Conservation (phyloP, 2,888 invertebrate genomes). For the Mimumesa dahlbomi region DNA sequence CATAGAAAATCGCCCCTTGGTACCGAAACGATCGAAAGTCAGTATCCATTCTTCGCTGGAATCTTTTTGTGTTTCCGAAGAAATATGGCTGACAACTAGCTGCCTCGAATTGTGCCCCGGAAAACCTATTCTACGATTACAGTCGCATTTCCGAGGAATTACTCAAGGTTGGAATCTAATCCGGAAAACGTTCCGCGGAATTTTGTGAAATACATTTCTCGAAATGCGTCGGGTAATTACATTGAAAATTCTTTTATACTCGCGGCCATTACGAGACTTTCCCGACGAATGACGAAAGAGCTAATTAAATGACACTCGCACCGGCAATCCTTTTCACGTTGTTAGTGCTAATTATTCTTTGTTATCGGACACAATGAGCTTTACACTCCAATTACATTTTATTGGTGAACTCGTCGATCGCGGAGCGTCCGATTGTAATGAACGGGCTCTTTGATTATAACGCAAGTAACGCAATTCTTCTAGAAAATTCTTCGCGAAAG, state of each 20-base stretch:
- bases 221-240: too few relatives aligned
- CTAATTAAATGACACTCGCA: slow-evolving; percentile 29
- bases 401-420: slow-evolving; percentile 19
- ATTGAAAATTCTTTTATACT: too few relatives aligned
- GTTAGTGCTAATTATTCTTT: slow-evolving; percentile 43
- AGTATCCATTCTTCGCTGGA: slow-evolving; percentile 29
- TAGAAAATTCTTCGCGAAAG: not conserved
- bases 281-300: slow-evolving; percentile 10
- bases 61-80: slow-evolving; percentile 44
- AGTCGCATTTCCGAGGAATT: too few relatives aligned
- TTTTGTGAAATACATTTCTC: too few relatives aligned
- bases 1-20: slow-evolving; percentile 22
- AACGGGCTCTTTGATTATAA: slow-evolving; percentile 15
- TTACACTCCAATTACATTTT: slow-evolving; percentile 33
- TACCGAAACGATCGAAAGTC: slow-evolving; percentile 30
- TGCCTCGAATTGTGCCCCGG: slow-evolving; percentile 22
- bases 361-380: slow-evolving; percentile 26
- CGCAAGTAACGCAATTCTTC: slow-evolving; percentile 1
- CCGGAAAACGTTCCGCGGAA: too few relatives aligned
- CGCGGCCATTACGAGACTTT: too few relatives aligned
- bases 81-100: slow-evolving; percentile 35
- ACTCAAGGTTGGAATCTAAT: too few relatives aligned
- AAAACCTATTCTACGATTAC: slow-evolving; percentile 18
- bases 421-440: slow-evolving; percentile 16
- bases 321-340: slow-evolving; percentile 9